phyloP scores from a whole-genome alignment of 2,797 vertebrate genomes.

The Zenarchopterus dispar region DNA sequence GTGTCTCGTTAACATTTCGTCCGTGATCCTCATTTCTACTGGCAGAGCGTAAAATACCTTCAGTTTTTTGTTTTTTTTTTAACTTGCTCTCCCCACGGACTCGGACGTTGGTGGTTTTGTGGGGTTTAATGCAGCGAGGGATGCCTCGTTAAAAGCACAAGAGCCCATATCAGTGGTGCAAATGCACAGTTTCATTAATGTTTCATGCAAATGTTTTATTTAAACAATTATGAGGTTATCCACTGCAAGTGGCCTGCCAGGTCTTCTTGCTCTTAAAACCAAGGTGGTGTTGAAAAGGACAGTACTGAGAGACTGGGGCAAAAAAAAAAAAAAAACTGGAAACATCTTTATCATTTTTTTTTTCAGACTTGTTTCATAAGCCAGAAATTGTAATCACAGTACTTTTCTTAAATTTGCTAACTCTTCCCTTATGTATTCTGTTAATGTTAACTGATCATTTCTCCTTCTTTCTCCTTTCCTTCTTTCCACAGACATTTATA shows the following conservation, averaged over 20 bases:
- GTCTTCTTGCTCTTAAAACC: constrained; percentile 43
- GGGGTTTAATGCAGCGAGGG: constrained; percentile 66
- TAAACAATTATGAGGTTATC: constrained; percentile 81
- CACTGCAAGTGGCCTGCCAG: constrained; percentile 59
- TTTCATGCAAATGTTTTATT: constrained; percentile 85
- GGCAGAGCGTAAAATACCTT: constrained; percentile 4
- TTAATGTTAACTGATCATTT: constrained; percentile 27
- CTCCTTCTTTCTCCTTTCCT: constrained; percentile 75
- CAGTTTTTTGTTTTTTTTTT: constrained; percentile 1
- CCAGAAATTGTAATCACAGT: neutral
- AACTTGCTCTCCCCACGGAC: constrained; percentile 14
- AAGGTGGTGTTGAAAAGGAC: constrained; percentile 20
- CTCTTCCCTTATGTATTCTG: constrained; percentile 7
- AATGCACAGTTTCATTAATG: constrained; percentile 80
- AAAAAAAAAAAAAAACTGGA: constrained; percentile 19
- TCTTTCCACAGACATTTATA: constrained; percentile 98
- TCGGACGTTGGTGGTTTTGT: constrained; percentile 37
- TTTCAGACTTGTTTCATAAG: neutral
- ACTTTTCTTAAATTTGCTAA: neutral
- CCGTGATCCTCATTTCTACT: constrained; percentile 15
- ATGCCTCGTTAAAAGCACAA: constrained; percentile 75
- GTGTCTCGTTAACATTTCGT: constrained; percentile 18
- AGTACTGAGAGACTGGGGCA: constrained; percentile 52
- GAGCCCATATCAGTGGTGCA: constrained; percentile 72
- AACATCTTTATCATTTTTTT: constrained; percentile 39